Evolutionary conservation across 1,140 invertebrate genomes (phyloP).

Genomic region (Vanessa atalanta): DNA sequence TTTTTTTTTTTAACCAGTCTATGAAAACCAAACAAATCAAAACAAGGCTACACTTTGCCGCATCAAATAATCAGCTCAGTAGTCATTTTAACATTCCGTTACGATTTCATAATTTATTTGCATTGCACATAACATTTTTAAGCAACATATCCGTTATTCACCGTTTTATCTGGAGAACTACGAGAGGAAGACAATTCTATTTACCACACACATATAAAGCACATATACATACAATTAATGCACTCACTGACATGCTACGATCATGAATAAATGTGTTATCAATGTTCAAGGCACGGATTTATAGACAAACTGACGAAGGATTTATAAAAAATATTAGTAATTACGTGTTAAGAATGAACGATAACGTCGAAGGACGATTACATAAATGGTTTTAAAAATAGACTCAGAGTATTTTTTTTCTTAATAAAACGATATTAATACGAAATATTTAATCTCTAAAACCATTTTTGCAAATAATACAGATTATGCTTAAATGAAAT

Average conservation of each 20-base stretch:
- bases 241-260: conserved; percentile 1
- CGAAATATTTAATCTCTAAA: background rate
- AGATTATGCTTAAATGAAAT: background rate
- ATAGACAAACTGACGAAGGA: background rate
- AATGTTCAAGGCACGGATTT: background rate
- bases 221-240: conserved; percentile 1
- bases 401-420: background rate
- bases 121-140: background rate
- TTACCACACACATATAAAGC: conserved; percentile 8
- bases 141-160: background rate
- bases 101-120: background rate
- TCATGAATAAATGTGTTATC: background rate
- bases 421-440: background rate
- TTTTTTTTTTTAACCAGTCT: no score
- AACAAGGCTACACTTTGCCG: no score
- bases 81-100: no score
- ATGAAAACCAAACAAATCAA: no score
- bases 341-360: background rate
- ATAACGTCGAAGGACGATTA: background rate
- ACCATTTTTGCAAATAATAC: conserved; percentile 6
- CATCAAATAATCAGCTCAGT: no score
- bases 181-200: background rate
- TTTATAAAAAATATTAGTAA: background rate
- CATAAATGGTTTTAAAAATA: background rate
- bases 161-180: no score